Conservation (phyloP, 2,888 invertebrate species). For the Microdon myrmicae region DNA sequence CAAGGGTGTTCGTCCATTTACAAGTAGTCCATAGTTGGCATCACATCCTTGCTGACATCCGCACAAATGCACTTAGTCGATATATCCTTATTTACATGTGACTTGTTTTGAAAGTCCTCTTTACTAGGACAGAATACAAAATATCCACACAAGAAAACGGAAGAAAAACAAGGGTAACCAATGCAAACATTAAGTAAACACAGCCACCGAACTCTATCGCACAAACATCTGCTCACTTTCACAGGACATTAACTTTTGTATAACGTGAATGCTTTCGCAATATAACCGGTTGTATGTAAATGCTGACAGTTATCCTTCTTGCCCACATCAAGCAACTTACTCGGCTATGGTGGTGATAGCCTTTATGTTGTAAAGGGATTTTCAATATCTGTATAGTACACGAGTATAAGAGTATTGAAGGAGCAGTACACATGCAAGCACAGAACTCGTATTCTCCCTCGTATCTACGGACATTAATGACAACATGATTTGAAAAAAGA, state of each 20-base stretch:
- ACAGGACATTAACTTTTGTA: conserved; percentile 46
- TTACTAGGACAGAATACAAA: too few species aligned
- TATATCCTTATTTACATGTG: too few species aligned
- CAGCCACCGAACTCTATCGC: conserved; percentile 18
- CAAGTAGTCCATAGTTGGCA: too few species aligned
- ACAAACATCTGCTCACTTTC: conserved; percentile 31
- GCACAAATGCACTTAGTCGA: too few species aligned
- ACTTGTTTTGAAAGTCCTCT: too few species aligned
- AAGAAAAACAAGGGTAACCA: conserved; percentile 14
- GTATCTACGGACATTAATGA: too few species aligned
- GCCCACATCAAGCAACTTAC: conserved; percentile 29
- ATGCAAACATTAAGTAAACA: conserved; percentile 35
- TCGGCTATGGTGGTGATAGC: conserved; percentile 23
- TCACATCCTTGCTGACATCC: too few species aligned
- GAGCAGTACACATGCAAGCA: conserved; percentile 16
- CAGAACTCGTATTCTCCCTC: conserved; percentile 6
- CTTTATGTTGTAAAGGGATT: conserved; percentile 32
- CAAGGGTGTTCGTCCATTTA: too few species aligned
- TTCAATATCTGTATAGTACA: conserved; percentile 30
- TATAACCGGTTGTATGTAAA: conserved; percentile 39
- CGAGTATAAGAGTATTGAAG: conserved; percentile 17
- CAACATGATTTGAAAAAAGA: too few species aligned
- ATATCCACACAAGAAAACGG: too few species aligned
- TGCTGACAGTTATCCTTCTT: conserved; percentile 36
- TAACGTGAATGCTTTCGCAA: conserved; percentile 38